Evolutionary conservation across 2,888 invertebrate species (phyloP).

Genomic region (Netelia melanura): DNA sequence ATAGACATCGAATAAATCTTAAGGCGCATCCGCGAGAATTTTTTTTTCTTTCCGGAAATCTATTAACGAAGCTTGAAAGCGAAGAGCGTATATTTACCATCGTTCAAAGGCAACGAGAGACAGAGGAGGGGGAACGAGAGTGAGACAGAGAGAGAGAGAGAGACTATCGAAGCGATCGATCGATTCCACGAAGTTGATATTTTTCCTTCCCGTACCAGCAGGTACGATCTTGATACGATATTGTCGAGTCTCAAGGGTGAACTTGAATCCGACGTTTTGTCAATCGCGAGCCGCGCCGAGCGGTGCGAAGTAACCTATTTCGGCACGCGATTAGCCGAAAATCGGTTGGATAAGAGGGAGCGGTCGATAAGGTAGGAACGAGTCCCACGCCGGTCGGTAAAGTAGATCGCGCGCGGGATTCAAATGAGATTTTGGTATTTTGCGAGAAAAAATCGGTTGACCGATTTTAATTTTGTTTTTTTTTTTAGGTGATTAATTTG

Average conservation of each 20-base stretch:
- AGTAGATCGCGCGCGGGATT: background rate
- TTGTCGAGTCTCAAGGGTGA: background rate
- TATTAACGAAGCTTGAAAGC: constrained; percentile 39
- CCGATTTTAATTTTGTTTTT: background rate
- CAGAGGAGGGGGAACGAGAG: constrained; percentile 2
- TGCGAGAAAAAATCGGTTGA: no score
- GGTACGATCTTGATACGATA: constrained; percentile 12
- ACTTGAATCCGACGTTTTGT: background rate
- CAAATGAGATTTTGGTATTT: no score
- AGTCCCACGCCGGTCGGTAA: constrained; percentile 27
- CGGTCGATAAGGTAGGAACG: background rate
- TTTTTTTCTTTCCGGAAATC: constrained; percentile 26
- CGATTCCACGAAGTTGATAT: constrained; percentile 50
- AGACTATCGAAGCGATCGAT: constrained; percentile 50
- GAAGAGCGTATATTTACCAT: constrained; percentile 26
- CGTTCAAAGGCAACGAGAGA: constrained; percentile 11
- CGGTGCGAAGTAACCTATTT: no score
- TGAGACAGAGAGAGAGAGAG: background rate
- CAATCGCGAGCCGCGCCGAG: background rate
- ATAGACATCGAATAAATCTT: constrained; percentile 46
- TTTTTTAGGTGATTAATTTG: constrained; percentile 55
- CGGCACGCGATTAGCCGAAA: background rate
- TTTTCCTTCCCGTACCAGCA: constrained; percentile 37
- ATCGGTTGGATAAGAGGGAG: background rate
- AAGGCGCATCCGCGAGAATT: background rate